Base-by-base conservation (phyloP, 2,888 invertebrate genomes). In the Caenorhabditis sp. region DNA sequence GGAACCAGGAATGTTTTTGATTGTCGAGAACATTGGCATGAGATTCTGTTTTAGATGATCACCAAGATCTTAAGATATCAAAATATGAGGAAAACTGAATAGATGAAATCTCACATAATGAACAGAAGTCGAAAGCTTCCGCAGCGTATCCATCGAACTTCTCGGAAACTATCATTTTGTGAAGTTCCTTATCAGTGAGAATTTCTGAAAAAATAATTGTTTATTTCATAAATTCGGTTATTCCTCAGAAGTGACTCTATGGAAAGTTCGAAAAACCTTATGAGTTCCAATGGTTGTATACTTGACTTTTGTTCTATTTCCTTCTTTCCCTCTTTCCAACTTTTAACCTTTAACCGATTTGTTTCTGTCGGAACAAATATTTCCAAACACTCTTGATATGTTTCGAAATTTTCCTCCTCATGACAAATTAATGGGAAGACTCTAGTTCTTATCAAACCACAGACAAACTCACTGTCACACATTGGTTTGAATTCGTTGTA, bases 401-500 rank as follows among this genome's bases (percentile, higher is more conserved):
- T 63, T 66, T 66, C 66, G 66, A 31, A 66, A 66, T 10, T 63
- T 22, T 16, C 10, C 3, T 35, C 41, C 31, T 12, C 56, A 51
- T 66, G 66, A 66, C 28, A 47, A 64, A 47, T 64, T 64, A 47
- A 19, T 54, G 14, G 19, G 28, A 35, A 49, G 6, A 35, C 66
- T 66, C 49, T 66, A 66, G 49, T 66, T 51, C 47, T 66, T 66
- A 66, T 66, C 66, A 66, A 49, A 66, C 51, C 26, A 8, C n/a
- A 47, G 22, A 3, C 2, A 47, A 66, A 66, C 75, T 66, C 41
- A 75, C 75, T 75, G 35, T 75, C 75, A 22, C 75, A 75, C 75
- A 75, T 75, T 47, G 75, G 75, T 28, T 75, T 75, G 58, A 75
- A 75, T 47, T 75, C 75, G 28, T 75, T 75, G 75, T 66, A 75